These are phyloP conservation scores for Campylorhamphus procurvoides DNA, from an alignment of 2,113 vertebrate species.

Conservation along the genomic window DNA sequence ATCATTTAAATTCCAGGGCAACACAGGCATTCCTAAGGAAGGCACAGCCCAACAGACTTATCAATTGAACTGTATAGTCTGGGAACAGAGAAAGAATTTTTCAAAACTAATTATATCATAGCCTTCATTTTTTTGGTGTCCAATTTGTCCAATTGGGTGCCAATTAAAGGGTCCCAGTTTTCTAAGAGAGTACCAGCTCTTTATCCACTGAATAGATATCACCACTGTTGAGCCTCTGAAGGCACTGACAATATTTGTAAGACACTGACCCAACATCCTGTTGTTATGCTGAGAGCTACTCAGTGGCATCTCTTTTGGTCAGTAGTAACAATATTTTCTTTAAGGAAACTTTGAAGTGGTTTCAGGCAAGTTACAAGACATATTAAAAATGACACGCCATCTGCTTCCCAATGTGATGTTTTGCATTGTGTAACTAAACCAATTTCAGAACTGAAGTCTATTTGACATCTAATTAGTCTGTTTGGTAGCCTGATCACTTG, in stretches of 20 bases:
- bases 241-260: not conserved
- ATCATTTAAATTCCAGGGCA: not conserved
- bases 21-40: not conserved
- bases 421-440: constrained; percentile 63
- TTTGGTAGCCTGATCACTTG: constrained; percentile 57
- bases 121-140: not conserved
- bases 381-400: constrained; percentile 63
- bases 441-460: constrained; percentile 61
- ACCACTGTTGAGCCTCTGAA: not conserved
- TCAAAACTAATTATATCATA: not conserved
- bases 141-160: not conserved
- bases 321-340: constrained; percentile 35
- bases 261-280: not conserved
- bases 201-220: not conserved
- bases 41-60: not conserved
- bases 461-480: constrained; percentile 69
- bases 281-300: not conserved
- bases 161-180: not conserved
- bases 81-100: not conserved
- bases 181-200: not conserved
- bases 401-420: constrained; percentile 66
- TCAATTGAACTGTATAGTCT: not conserved
- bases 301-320: constrained; percentile 13
- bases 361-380: constrained; percentile 58
- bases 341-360: constrained; percentile 53